These are phyloP conservation scores for Stichopus horrens DNA, from an alignment of 53 echinoderm and acorn worm species.

Conservation along the genomic window DNA sequence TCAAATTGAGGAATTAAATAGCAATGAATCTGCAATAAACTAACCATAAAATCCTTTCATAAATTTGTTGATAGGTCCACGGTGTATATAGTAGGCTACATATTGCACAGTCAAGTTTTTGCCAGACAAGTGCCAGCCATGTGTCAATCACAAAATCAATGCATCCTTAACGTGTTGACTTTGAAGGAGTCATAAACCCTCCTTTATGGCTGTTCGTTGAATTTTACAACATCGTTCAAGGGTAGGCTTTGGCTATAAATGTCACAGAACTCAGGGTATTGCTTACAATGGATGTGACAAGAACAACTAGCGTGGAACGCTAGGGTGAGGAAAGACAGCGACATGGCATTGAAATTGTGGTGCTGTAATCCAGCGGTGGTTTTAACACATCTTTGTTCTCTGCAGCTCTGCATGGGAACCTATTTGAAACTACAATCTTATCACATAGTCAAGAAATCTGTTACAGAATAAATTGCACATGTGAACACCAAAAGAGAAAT, in stretches of 20 bases:
- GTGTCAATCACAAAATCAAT: constrained; percentile 30
- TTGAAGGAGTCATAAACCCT: constrained; percentile 17
- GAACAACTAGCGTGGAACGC: neutral
- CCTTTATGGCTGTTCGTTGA: constrained; percentile 23
- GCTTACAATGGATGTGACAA: neutral
- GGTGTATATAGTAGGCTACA: neutral
- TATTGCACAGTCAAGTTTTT: neutral
- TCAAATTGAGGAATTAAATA: constrained; percentile 8
- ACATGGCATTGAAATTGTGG: no score
- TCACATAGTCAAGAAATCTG: no score
- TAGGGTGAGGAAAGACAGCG: no score
- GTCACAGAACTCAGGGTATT: neutral
- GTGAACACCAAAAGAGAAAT: no score
- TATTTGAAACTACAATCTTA: no score
- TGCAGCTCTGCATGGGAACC: no score
- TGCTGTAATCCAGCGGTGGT: no score
- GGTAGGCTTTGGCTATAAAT: constrained; percentile 30
- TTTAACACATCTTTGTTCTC: no score
- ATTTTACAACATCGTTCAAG: constrained; percentile 45
- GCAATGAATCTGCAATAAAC: constrained; percentile 34
- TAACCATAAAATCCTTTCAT: constrained; percentile 33
- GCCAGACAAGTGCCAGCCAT: neutral
- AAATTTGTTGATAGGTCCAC: neutral
- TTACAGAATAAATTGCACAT: no score
- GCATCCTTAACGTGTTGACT: constrained; percentile 40